Conservation (phyloP, 2,888 invertebrate genomes). For the Lordiphosa andalusiaca region DNA sequence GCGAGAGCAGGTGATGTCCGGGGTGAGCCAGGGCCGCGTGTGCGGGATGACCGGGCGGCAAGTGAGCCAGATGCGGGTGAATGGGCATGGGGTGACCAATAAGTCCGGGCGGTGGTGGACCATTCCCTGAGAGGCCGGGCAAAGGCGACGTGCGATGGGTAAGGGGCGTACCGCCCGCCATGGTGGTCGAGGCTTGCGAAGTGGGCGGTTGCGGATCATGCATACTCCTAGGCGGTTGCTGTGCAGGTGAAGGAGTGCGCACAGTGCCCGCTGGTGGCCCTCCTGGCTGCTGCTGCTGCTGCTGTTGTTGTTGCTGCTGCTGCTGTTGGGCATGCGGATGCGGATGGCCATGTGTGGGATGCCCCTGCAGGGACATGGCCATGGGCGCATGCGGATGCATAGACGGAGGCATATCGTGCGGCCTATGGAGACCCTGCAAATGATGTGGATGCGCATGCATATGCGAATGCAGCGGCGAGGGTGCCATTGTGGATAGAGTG, state of each 20-base stretch:
- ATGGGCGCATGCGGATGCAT: slow-evolving; percentile 80
- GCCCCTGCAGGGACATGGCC: slow-evolving; percentile 77
- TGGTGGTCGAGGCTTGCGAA: slow-evolving; percentile 64
- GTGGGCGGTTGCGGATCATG: slow-evolving; percentile 65
- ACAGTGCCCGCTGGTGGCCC: slow-evolving; percentile 65
- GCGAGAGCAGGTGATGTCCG: slow-evolving; percentile 79
- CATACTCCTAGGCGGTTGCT: slow-evolving; percentile 61
- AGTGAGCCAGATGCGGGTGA: slow-evolving; percentile 78
- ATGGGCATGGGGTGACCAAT: slow-evolving; percentile 79
- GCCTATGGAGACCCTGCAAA: slow-evolving; percentile 77
- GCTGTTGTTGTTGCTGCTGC: slow-evolving; percentile 63
- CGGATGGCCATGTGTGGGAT: slow-evolving; percentile 70
- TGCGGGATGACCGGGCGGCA: slow-evolving; percentile 76
- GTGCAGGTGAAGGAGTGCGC: slow-evolving; percentile 78
- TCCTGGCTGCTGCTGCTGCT: slow-evolving; percentile 51
- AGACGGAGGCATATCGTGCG: slow-evolving; percentile 78
- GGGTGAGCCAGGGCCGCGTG: slow-evolving; percentile 77
- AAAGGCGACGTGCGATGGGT: slow-evolving; percentile 79
- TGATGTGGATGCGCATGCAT: slow-evolving; percentile 62
- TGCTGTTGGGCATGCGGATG: slow-evolving; percentile 59
- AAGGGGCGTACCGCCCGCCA: slow-evolving; percentile 59
- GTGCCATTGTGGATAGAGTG: slow-evolving; percentile 73
- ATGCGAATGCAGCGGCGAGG: slow-evolving; percentile 70
- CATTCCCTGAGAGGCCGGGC: slow-evolving; percentile 73
- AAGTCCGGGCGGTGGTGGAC: slow-evolving; percentile 71